Evolutionary conservation across 2,113 vertebrate genomes (phyloP), one percentile per base, ranked within the genome.

Genomic region (Brienomyrus longianalis): DNA sequence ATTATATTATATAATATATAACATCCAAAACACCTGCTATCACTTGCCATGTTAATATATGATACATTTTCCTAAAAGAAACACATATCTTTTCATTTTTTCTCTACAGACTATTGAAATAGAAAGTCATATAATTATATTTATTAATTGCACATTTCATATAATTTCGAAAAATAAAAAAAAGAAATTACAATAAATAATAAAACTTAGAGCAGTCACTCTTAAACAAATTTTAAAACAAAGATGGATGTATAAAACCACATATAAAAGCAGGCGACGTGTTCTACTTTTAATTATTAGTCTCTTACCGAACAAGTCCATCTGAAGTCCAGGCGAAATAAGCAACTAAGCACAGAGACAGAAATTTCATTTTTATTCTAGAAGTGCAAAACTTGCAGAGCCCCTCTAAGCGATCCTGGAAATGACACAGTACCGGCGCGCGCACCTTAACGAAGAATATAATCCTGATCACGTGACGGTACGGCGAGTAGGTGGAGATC

Each of bases 271-370:
- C 5, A 27, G 35, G 15, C 77, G 1, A n/a, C 10, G 47, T 45
- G 17, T 47, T 10, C 2, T 47, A 83, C 39, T 83, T 83, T 5
- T 45, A 27, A 51, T 87, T 54, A 54, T 9, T 10, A 19, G 19
- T 51, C 19, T 47, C 94, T 95, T 92, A 96, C 96, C 96, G 91
- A 9, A 96, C 88, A 21, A 96, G 56, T 0, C 94, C 95, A 59
- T 95, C 91, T 80, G 70, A 86, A 11, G 90, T 92, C 86, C 95
- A 91, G 0, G 91, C 90, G 6, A 94, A 88, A 2, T 89, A 92
- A 45, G 92, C 92, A 15, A 94, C 54, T 2, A 95, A 85, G 3
- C 90, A 23, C 90, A 95, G 17, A 13, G 83, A 54, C 0, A 92
- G 21, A 8, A 87, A 9, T 92, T 88, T 94, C 96, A 96, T 96